A percentile compares a stretch with the other conserved stretches of the same genome.
phyloP scores from a whole-genome alignment of 2,888 invertebrate genomes.

The Andrena flavipes region DNA sequence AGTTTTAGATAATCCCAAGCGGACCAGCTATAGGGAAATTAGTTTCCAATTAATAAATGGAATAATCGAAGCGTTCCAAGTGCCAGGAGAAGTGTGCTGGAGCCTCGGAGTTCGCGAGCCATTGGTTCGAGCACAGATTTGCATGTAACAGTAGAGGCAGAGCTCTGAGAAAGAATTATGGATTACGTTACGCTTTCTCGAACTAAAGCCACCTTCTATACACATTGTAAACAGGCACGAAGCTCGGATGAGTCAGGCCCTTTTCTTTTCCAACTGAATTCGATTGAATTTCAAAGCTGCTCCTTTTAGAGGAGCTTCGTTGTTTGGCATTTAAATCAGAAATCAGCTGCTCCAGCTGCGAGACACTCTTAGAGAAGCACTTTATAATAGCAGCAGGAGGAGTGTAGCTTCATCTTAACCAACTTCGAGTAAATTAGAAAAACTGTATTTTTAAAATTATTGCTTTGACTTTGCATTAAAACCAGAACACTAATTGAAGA shows the following conservation, averaged over 20 bases:
- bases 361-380: neutral
- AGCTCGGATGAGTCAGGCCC: neutral
- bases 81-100: neutral
- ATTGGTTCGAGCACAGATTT: conserved; percentile 2
- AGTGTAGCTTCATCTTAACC: too few relatives aligned
- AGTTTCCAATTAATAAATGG: neutral
- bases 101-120: neutral
- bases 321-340: neutral
- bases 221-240: conserved; percentile 16
- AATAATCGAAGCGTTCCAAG: neutral
- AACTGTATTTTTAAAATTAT: too few relatives aligned
- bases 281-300: conserved; percentile 10
- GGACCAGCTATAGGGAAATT: neutral
- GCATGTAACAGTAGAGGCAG: conserved; percentile 21
- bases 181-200: conserved; percentile 46
- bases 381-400: neutral
- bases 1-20: conserved; percentile 1
- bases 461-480: too few relatives aligned
- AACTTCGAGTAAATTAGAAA: too few relatives aligned
- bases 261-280: neutral
- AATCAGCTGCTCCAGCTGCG: neutral
- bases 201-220: conserved; percentile 4
- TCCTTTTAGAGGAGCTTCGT: neutral
- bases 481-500: too few relatives aligned
- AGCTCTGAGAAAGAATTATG: neutral